A percentile compares a stretch with the other conserved stretches of the same genome.
These are phyloP conservation scores for Pollenia amentaria DNA, from an alignment of 2,888 invertebrate genomes.

Conservation along the genomic window DNA sequence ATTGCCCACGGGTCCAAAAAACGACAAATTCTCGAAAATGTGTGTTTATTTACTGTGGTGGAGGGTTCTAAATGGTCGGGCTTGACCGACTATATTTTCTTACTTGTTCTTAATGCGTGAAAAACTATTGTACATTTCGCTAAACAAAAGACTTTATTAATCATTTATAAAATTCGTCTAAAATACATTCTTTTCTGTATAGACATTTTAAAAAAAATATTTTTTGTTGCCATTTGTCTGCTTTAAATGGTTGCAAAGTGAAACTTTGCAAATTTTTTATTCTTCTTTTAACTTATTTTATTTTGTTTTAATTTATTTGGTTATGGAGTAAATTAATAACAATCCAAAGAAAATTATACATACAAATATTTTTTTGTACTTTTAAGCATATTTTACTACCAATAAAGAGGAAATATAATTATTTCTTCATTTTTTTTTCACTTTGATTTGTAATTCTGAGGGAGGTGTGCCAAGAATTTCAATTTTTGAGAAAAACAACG, in stretches of 20 bases:
- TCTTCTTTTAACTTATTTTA: background rate
- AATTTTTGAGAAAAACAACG: slow-evolving; percentile 18
- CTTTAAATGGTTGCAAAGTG: slow-evolving; percentile 53
- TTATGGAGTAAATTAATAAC: slow-evolving; percentile 3
- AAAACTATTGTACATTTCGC: too few relatives aligned
- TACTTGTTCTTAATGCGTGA: too few relatives aligned
- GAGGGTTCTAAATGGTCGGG: too few relatives aligned
- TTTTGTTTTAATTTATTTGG: slow-evolving; percentile 8
- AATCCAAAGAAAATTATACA: slow-evolving; percentile 17
- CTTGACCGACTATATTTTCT: too few relatives aligned
- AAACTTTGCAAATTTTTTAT: slow-evolving; percentile 49
- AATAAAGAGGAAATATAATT: slow-evolving; percentile 20
- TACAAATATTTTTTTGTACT: slow-evolving; percentile 25
- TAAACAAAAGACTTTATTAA: too few relatives aligned
- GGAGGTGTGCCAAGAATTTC: slow-evolving; percentile 59
- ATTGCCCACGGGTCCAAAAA: too few relatives aligned
- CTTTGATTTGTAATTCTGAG: slow-evolving; percentile 25
- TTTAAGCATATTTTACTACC: slow-evolving; percentile 49
- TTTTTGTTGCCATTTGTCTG: slow-evolving; percentile 26
- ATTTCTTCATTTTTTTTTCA: slow-evolving; percentile 1
- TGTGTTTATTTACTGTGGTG: too few relatives aligned
- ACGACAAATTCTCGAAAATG: too few relatives aligned
- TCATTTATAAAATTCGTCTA: too few relatives aligned
- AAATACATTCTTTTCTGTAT: background rate
- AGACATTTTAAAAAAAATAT: background rate